These are phyloP conservation scores for Sakesphorus luctuosus DNA, from an alignment of 2,113 vertebrate genomes.

Conservation along the genomic window DNA sequence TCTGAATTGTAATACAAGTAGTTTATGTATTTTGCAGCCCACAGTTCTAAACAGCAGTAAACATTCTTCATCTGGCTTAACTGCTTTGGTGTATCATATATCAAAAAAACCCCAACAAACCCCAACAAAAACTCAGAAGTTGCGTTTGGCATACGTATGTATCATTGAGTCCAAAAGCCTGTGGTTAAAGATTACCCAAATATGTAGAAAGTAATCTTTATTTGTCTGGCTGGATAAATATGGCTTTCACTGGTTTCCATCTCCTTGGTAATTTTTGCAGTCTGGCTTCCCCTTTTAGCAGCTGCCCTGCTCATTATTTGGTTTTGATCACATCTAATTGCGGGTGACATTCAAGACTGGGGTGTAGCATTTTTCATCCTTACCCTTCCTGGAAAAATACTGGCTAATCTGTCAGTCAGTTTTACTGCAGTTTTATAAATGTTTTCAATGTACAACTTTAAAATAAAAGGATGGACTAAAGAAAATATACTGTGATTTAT, in stretches of 20 bases:
- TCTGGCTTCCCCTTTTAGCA: constrained; percentile 46
- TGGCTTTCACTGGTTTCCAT: constrained; percentile 26
- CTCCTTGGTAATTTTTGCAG: constrained; percentile 31
- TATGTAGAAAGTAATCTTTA: constrained; percentile 38
- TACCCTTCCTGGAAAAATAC: constrained; percentile 26
- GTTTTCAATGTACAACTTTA: background rate
- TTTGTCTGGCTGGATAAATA: constrained; percentile 25
- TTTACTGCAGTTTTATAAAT: constrained; percentile 21
- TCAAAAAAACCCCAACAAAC: too few relatives aligned
- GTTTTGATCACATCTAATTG: constrained; percentile 60
- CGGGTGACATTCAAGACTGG: background rate
- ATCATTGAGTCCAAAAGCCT: constrained; percentile 7
- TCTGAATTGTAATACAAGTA: background rate
- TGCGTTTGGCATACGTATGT: background rate
- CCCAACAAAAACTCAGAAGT: constrained; percentile 11
- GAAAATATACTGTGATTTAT: background rate
- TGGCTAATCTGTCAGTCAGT: background rate
- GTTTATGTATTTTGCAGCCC: background rate
- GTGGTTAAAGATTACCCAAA: constrained; percentile 51
- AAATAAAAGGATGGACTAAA: background rate
- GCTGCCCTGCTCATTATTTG: constrained; percentile 57
- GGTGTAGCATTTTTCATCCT: constrained; percentile 14
- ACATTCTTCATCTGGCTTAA: background rate
- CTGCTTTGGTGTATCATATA: background rate
- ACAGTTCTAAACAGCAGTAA: background rate